phyloP scores from a whole-genome alignment of 2,888 invertebrate species.

The Campopleginae sp. region DNA sequence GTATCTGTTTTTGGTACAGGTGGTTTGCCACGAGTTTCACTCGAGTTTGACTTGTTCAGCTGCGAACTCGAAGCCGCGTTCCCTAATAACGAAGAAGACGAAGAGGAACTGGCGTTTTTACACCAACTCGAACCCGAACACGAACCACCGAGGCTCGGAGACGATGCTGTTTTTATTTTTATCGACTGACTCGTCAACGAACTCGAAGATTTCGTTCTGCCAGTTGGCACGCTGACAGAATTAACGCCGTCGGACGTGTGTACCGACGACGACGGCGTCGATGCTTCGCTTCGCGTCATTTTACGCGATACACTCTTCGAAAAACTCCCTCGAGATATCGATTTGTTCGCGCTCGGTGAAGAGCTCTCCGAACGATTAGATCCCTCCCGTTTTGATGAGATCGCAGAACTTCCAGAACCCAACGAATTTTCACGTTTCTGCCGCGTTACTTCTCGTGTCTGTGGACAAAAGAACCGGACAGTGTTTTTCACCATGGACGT shows the following conservation, averaged over 20 bases:
- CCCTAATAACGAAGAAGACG: slow-evolving; percentile 40
- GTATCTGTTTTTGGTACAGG: slow-evolving; percentile 84
- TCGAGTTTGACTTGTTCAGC: slow-evolving; percentile 69
- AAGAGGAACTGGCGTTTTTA: slow-evolving; percentile 65
- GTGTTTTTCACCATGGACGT: background rate
- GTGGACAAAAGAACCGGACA: background rate
- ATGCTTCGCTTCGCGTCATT: slow-evolving; percentile 78
- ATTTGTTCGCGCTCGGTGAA: slow-evolving; percentile 67
- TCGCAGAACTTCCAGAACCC: slow-evolving; percentile 51
- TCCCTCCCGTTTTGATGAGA: slow-evolving; percentile 47
- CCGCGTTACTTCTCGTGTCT: slow-evolving; percentile 64
- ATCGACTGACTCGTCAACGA: slow-evolving; percentile 79
- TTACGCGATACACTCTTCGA: slow-evolving; percentile 77
- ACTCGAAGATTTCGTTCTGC: slow-evolving; percentile 80
- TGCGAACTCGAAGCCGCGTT: background rate
- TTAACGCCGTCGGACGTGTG: slow-evolving; percentile 52
- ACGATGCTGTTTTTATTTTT: slow-evolving; percentile 78
- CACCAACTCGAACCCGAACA: slow-evolving; percentile 59
- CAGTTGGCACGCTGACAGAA: slow-evolving; percentile 80
- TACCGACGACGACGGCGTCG: slow-evolving; percentile 52
- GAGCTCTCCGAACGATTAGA: slow-evolving; percentile 42
- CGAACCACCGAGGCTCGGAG: slow-evolving; percentile 60
- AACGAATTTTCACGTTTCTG: slow-evolving; percentile 69
- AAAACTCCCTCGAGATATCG: slow-evolving; percentile 74
- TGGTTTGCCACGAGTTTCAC: slow-evolving; percentile 82